Conservation (phyloP, 2,113 vertebrate species). For the Aspidoscelis tigris region DNA sequence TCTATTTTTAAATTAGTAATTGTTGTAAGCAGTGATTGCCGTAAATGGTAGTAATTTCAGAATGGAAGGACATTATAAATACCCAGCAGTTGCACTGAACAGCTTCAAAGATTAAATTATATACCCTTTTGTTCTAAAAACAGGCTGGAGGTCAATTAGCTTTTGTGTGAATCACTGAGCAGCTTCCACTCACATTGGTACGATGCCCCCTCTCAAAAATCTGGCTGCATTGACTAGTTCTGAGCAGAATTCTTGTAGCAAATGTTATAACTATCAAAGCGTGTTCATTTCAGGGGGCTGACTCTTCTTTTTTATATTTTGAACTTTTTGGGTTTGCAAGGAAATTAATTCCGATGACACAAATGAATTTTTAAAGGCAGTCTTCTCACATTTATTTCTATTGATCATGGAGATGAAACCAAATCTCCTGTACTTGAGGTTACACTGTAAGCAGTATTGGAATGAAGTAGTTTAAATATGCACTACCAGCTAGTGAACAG, state of each 20-base stretch:
- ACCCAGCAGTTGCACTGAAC: slow-evolving; percentile 11
- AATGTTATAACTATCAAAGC: slow-evolving; percentile 14
- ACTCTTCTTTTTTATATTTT: not conserved
- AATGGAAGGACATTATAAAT: slow-evolving; percentile 11
- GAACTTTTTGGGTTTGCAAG: slow-evolving; percentile 14
- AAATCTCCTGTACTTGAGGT: not conserved
- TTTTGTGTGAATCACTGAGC: slow-evolving; percentile 33
- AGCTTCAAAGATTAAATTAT: slow-evolving; percentile 30
- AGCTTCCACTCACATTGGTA: slow-evolving; percentile 26
- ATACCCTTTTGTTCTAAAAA: slow-evolving; percentile 34
- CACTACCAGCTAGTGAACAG: not conserved
- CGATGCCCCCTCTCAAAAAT: not conserved
- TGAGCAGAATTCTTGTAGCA: slow-evolving; percentile 10
- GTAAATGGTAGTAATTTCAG: slow-evolving; percentile 26
- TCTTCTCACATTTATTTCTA: not conserved
- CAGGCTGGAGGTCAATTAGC: slow-evolving; percentile 36
- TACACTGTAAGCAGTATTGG: not conserved
- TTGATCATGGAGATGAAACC: not conserved
- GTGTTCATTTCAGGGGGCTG: slow-evolving; percentile 9
- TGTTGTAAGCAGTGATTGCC: slow-evolving; percentile 12
- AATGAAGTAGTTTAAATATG: not conserved
- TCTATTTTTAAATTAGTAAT: slow-evolving; percentile 29
- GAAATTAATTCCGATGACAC: slow-evolving; percentile 9
- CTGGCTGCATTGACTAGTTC: slow-evolving; percentile 15
- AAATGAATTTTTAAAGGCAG: not conserved